A percentile compares a stretch with the other conserved stretches of the same genome.
Conservation (phyloP, 2,113 vertebrate species). For the Dunckerocampus dactyliophorus region DNA sequence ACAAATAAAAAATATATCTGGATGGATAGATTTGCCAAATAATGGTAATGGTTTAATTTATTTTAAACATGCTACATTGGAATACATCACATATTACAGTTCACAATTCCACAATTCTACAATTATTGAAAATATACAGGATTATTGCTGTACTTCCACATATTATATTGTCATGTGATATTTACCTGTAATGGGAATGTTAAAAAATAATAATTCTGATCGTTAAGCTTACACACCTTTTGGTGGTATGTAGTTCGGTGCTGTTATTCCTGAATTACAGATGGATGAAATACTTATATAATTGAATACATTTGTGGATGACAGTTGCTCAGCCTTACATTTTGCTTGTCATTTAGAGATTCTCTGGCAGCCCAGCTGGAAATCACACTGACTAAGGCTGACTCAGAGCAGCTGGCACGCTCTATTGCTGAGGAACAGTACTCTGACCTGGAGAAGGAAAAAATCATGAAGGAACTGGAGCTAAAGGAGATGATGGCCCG, state of each 20-base stretch:
- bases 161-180: neutral
- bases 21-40: neutral
- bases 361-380: slow-evolving; percentile 95
- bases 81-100: too few relatives aligned
- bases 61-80: too few relatives aligned
- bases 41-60: too few relatives aligned
- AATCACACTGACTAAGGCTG: slow-evolving; percentile 95
- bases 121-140: neutral
- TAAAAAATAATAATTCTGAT: neutral
- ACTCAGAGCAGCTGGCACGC: slow-evolving; percentile 94
- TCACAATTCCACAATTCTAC: neutral
- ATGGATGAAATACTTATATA: neutral
- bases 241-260: neutral
- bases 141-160: neutral
- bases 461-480: slow-evolving; percentile 99
- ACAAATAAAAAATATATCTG: neutral
- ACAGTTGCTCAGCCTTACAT: neutral
- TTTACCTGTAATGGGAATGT: neutral
- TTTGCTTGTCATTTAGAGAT: slow-evolving; percentile 72
- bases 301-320: neutral
- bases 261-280: neutral
- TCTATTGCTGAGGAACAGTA: slow-evolving; percentile 98
- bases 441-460: slow-evolving; percentile 97
- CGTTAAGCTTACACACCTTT: neutral
- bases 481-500: slow-evolving; percentile 99